Conservation (phyloP, 2,888 invertebrate genomes). For the Andrena trimmerana region DNA sequence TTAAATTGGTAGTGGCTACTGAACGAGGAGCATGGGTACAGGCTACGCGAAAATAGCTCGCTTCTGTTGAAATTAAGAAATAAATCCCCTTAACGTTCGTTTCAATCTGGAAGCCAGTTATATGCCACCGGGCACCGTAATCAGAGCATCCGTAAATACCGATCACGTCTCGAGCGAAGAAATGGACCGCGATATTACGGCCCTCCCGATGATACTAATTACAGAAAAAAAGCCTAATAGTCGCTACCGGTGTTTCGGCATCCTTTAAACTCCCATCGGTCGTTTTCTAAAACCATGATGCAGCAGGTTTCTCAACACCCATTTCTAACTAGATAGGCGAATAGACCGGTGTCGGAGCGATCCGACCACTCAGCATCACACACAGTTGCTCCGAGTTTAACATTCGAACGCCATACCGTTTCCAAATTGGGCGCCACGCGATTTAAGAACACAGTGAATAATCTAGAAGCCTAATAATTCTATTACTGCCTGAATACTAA, state of each 20-base stretch:
- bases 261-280: slow-evolving; percentile 70
- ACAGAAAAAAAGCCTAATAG: slow-evolving; percentile 60
- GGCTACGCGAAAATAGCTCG: not conserved
- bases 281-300: slow-evolving; percentile 63
- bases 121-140: not conserved
- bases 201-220: slow-evolving; percentile 45
- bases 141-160: slow-evolving; percentile 20
- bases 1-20: not conserved
- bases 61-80: not conserved
- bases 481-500: too few species aligned
- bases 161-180: slow-evolving; percentile 25
- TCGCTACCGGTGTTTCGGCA: slow-evolving; percentile 78
- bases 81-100: not conserved
- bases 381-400: not conserved
- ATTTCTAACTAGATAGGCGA: slow-evolving; percentile 41
- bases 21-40: not conserved
- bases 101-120: slow-evolving; percentile 11
- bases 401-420: not conserved
- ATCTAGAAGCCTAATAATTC: too few species aligned
- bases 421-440: not conserved
- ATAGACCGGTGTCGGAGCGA: slow-evolving; percentile 32
- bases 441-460: too few species aligned
- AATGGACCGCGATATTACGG: slow-evolving; percentile 16
- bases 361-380: not conserved
- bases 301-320: slow-evolving; percentile 48